phyloP scores from a whole-genome alignment of 2,888 invertebrate genomes.

The Zhuqinia jingwanae region DNA sequence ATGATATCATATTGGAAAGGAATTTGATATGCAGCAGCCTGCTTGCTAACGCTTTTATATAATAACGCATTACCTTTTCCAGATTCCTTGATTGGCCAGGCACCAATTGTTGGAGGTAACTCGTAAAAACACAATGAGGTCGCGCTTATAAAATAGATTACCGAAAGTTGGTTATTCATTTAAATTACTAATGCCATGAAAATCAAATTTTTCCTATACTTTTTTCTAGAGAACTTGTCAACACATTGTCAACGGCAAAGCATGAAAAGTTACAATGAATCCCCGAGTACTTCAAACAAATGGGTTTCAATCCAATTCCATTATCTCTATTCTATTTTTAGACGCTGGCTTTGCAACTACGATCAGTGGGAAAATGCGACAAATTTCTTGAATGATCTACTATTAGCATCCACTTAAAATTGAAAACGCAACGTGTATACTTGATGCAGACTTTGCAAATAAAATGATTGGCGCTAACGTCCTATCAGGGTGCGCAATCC shows the following conservation, averaged over 20 bases:
- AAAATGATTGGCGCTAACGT: slow-evolving; percentile 89
- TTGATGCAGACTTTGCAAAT: slow-evolving; percentile 98
- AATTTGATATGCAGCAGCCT: slow-evolving; percentile 16
- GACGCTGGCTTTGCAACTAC: background rate
- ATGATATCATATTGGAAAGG: slow-evolving; percentile 15
- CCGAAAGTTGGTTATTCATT: no score
- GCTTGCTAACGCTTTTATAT: slow-evolving; percentile 63
- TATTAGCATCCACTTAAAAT: slow-evolving; percentile 85
- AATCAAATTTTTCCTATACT: slow-evolving; percentile 29
- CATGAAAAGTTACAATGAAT: slow-evolving; percentile 81
- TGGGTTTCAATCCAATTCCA: slow-evolving; percentile 74
- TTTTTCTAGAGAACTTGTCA: slow-evolving; percentile 12
- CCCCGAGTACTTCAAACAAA: slow-evolving; percentile 82
- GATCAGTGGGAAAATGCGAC: background rate
- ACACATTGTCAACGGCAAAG: slow-evolving; percentile 64
- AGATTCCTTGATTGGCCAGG: background rate
- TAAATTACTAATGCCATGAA: no score
- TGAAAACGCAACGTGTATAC: slow-evolving; percentile 91
- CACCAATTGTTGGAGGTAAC: slow-evolving; percentile 8
- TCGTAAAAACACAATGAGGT: no score
- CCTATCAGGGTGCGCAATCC: slow-evolving; percentile 92
- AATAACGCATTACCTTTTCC: slow-evolving; percentile 61
- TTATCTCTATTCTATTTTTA: slow-evolving; percentile 14
- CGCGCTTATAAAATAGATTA: no score
- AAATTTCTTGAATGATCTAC: background rate